A percentile compares a stretch with the other conserved stretches of the same genome.
Evolutionary conservation across 2,888 invertebrate genomes (phyloP).

Genomic region (Toxonevra muliebris): DNA sequence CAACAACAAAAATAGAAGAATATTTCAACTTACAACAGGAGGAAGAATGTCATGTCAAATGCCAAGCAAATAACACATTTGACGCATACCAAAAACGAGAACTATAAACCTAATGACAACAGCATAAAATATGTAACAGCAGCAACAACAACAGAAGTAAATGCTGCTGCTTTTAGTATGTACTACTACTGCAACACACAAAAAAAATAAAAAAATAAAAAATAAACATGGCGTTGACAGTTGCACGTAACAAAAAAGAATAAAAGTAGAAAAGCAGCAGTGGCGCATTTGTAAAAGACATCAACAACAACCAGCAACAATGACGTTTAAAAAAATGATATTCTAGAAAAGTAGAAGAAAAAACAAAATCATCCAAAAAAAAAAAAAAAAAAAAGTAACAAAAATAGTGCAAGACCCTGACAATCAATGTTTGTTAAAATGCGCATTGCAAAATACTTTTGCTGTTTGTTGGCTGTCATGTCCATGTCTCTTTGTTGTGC

Average conservation of each 20-base stretch:
- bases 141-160: slow-evolving; percentile 26
- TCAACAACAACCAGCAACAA: background rate
- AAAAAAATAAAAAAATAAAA: slow-evolving; percentile 8
- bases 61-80: slow-evolving; percentile 45
- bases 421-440: slow-evolving; percentile 32
- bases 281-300: background rate
- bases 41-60: slow-evolving; percentile 55
- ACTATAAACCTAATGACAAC: slow-evolving; percentile 37
- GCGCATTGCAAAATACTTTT: slow-evolving; percentile 35
- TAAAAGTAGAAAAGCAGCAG: slow-evolving; percentile 1
- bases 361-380: slow-evolving; percentile 22
- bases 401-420: slow-evolving; percentile 38
- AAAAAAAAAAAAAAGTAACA: slow-evolving; percentile 14
- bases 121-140: slow-evolving; percentile 22
- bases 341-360: background rate
- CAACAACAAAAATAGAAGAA: background rate
- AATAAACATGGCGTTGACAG: slow-evolving; percentile 34
- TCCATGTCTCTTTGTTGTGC: slow-evolving; percentile 29
- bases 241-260: slow-evolving; percentile 25
- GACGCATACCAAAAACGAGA: slow-evolving; percentile 31
- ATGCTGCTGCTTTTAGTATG: too few relatives aligned
- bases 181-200: too few relatives aligned
- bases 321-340: background rate
- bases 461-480: slow-evolving; percentile 32
- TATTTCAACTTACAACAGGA: slow-evolving; percentile 43